Evolutionary conservation across 2,797 vertebrate genomes (phyloP).

Genomic region (Melanotaenia parkinsoni): DNA sequence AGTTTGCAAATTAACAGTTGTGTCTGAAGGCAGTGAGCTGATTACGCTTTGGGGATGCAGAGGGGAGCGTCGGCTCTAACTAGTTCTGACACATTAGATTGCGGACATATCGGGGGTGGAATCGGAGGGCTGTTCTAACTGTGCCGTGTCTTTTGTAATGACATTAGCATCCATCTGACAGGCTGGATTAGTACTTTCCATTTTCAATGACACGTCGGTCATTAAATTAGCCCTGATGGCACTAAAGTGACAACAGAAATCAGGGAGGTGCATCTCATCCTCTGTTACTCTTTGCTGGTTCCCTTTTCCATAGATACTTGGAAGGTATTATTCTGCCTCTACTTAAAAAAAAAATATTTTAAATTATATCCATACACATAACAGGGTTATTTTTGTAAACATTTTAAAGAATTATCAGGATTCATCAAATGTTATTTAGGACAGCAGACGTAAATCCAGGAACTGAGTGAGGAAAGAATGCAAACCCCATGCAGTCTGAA

Average conservation of each 20-base stretch:
- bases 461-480: not conserved
- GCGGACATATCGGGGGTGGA: slow-evolving; percentile 64
- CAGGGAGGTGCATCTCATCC: slow-evolving; percentile 41
- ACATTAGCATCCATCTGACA: slow-evolving; percentile 79
- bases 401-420: not conserved
- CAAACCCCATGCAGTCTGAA: not conserved
- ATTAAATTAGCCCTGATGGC: slow-evolving; percentile 72
- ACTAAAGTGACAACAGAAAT: slow-evolving; percentile 55
- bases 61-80: slow-evolving; percentile 63
- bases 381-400: not conserved
- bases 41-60: slow-evolving; percentile 44
- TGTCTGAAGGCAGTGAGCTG: slow-evolving; percentile 57
- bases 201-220: slow-evolving; percentile 67
- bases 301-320: slow-evolving; percentile 2
- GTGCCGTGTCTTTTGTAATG: slow-evolving; percentile 70
- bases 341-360: not conserved
- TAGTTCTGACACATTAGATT: slow-evolving; percentile 73
- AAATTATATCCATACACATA: not conserved
- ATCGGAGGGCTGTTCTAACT: slow-evolving; percentile 63
- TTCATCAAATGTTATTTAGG: not conserved
- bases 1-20: slow-evolving; percentile 62
- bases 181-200: slow-evolving; percentile 70
- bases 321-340: not conserved
- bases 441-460: not conserved
- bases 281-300: slow-evolving; percentile 16